Conservation (phyloP, 2,888 invertebrate genomes). For the Cynaeus angustus region DNA sequence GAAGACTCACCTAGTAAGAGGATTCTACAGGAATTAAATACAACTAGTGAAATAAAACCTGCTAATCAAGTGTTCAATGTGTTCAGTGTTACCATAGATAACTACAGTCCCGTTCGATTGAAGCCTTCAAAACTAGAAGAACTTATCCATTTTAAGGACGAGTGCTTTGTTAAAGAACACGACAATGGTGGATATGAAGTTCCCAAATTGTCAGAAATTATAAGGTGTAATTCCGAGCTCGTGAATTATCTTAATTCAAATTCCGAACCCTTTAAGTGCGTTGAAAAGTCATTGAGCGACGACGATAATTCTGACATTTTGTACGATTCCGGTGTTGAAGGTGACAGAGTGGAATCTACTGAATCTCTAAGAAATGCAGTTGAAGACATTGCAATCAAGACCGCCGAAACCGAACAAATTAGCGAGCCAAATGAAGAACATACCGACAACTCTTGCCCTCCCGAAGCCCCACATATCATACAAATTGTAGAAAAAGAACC, state of each 20-base stretch:
- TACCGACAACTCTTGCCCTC: conserved; percentile 1
- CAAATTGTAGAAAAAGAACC: too few species aligned
- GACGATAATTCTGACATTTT: conserved; percentile 22
- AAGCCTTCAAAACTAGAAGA: conserved; percentile 57
- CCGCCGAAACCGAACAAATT: neutral
- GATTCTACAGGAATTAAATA: conserved; percentile 66
- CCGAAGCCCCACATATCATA: conserved; percentile 13
- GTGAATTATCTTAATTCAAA: conserved; percentile 21
- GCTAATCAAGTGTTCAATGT: conserved; percentile 69
- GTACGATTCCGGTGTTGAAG: conserved; percentile 47
- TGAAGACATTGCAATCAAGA: neutral
- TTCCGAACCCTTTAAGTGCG: conserved; percentile 4
- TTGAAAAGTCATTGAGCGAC: conserved; percentile 2
- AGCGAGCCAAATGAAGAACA: conserved; percentile 46
- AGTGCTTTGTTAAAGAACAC: conserved; percentile 25
- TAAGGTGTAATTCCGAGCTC: conserved; percentile 36
- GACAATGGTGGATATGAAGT: conserved; percentile 42
- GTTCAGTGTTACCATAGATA: conserved; percentile 69
- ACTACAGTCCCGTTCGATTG: conserved; percentile 60
- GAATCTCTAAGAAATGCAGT: conserved; percentile 21
- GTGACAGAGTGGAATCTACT: conserved; percentile 30
- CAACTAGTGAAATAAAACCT: conserved; percentile 66
- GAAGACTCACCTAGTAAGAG: conserved; percentile 57
- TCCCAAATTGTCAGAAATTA: conserved; percentile 52
- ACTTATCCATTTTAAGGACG: conserved; percentile 54